A percentile compares a stretch with the other conserved stretches of the same genome.
phyloP scores from a whole-genome alignment of 2,888 invertebrate species.

The Mellilla xanthometata region DNA sequence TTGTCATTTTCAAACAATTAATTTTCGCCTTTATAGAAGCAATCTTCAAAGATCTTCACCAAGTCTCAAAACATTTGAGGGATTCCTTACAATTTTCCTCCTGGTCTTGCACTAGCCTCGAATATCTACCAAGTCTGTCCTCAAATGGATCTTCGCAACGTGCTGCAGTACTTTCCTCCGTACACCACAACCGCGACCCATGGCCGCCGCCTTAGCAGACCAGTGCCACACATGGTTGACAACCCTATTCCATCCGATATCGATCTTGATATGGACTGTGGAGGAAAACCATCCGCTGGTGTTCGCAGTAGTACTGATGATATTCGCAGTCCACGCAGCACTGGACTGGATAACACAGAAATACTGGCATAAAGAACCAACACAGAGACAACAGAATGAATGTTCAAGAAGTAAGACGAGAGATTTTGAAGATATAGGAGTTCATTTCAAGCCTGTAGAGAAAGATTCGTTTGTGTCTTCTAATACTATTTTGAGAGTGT shows the following conservation, averaged over 20 bases:
- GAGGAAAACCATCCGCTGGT: constrained; percentile 40
- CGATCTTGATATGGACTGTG: constrained; percentile 25
- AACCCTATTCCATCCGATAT: not conserved
- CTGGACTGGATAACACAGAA: constrained; percentile 10
- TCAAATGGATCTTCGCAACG: not conserved
- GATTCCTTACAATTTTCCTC: no score
- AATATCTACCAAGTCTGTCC: no score
- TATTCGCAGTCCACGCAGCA: constrained; percentile 30
- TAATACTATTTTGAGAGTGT: constrained; percentile 1
- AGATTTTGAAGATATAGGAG: not conserved
- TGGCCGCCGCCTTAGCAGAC: not conserved
- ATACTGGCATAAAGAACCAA: not conserved
- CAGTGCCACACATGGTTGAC: constrained; percentile 8
- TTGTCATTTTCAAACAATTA: no score
- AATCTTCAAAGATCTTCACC: no score
- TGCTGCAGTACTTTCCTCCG: not conserved
- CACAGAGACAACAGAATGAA: not conserved
- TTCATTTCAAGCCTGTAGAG: not conserved
- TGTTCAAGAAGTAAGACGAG: no score
- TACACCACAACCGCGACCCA: not conserved
- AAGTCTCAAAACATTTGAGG: no score
- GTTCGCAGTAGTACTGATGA: constrained; percentile 32
- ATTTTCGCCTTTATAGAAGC: no score
- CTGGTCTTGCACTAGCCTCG: no score
- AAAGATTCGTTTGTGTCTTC: not conserved